Conservation (phyloP, 1,140 invertebrate species). For the Oryctes rhinoceros region DNA sequence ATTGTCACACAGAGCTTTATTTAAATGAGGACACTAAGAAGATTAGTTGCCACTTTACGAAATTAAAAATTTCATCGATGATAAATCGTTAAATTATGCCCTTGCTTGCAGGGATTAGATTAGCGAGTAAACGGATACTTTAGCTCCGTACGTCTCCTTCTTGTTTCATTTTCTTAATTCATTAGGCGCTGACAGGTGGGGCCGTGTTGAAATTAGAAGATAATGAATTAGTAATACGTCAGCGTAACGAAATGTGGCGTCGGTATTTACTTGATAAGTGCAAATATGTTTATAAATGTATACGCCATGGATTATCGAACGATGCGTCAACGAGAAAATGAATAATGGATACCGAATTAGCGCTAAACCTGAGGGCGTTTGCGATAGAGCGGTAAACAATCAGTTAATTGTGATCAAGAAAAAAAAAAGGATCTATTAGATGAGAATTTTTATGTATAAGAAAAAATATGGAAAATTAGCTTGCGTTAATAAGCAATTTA, state of each 20-base stretch:
- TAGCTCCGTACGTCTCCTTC: background rate
- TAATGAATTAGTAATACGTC: background rate
- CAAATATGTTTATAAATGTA: background rate
- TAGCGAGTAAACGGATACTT: background rate
- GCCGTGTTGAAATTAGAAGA: slow-evolving; percentile 10
- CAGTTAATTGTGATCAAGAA: background rate
- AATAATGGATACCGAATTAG: slow-evolving; percentile 4
- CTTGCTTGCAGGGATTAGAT: background rate
- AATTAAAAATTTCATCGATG: background rate
- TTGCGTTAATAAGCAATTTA: background rate
- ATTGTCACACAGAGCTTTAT: no score
- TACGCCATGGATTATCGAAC: background rate
- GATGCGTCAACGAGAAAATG: slow-evolving; percentile 4
- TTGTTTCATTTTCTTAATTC: background rate
- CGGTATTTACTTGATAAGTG: background rate
- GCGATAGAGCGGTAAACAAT: background rate
- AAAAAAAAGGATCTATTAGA: background rate
- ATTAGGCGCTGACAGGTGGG: background rate
- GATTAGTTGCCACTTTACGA: no score
- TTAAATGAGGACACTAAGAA: no score
- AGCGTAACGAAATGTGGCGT: background rate
- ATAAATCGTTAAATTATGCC: background rate
- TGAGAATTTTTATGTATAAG: background rate
- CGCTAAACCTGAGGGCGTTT: background rate
- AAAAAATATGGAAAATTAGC: slow-evolving; percentile 17